These are phyloP conservation scores for Ceratitis capitata DNA, from an alignment of 1,140 invertebrate genomes.

Conservation along the genomic window DNA sequence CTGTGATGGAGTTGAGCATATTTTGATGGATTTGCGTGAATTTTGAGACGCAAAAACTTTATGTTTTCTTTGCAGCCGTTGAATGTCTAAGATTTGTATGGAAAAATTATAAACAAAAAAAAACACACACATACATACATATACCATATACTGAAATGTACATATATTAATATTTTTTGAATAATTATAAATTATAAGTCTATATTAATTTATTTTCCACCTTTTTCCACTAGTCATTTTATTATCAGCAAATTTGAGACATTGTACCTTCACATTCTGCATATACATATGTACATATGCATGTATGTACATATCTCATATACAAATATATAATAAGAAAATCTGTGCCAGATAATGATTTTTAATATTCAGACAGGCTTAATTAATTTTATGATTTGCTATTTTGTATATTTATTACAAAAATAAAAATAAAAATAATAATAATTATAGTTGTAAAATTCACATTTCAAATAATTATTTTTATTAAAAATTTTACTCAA, in stretches of 20 bases:
- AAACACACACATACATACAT: not conserved
- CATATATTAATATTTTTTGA: not conserved
- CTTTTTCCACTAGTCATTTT: not conserved
- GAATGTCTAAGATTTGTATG: not conserved
- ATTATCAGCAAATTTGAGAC: not conserved
- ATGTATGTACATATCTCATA: no score
- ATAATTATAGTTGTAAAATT: no score
- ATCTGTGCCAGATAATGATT: not conserved
- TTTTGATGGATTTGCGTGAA: not conserved
- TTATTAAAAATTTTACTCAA: no score
- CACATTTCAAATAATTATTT: no score
- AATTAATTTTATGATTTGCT: slow-evolving; percentile 9
- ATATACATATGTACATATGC: no score
- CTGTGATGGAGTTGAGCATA: not conserved
- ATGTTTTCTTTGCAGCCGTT: not conserved
- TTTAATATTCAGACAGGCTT: not conserved
- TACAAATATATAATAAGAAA: no score
- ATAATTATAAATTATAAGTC: not conserved
- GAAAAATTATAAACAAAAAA: no score
- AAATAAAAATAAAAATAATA: not conserved
- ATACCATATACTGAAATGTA: not conserved
- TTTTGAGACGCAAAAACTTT: not conserved
- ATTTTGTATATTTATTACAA: not conserved
- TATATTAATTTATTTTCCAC: not conserved
- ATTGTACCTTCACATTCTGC: no score